phyloP scores from a whole-genome alignment of 2,113 vertebrate genomes.

The Aix galericulata region DNA sequence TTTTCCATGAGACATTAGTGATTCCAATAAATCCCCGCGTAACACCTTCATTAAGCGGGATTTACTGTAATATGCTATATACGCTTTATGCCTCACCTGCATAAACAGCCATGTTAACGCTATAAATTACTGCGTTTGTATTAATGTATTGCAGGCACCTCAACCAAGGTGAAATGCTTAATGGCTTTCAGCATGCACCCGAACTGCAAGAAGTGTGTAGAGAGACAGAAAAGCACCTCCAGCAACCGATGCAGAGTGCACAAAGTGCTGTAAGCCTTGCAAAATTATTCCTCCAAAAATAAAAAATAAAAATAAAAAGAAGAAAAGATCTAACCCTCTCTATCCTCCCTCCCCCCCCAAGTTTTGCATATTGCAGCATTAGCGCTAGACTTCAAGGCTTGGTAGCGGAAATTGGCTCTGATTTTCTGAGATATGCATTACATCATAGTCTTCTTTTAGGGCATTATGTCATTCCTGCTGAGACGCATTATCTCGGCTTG shows the following conservation, averaged over 20 bases:
- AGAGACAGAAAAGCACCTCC: not conserved
- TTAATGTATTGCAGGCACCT: constrained; percentile 43
- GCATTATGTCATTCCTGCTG: constrained; percentile 87
- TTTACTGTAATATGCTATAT: constrained; percentile 52
- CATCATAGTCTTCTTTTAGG: constrained; percentile 87
- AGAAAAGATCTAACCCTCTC: constrained; percentile 12
- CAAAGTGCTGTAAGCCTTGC: constrained; percentile 27
- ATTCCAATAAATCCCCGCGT: constrained; percentile 40
- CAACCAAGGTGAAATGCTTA: constrained; percentile 61
- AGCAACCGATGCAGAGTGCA: not conserved
- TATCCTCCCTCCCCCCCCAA: not conserved
- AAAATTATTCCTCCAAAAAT: constrained; percentile 37
- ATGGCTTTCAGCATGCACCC: constrained; percentile 15
- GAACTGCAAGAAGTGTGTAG: not conserved
- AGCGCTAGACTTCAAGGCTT: constrained; percentile 74
- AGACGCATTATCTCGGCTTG: constrained; percentile 82
- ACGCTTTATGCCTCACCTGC: constrained; percentile 52
- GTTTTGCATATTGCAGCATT: constrained; percentile 67
- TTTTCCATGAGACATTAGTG: not conserved
- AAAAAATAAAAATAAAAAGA: not conserved
- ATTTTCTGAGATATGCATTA: constrained; percentile 82
- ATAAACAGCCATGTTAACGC: constrained; percentile 58
- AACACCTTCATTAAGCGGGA: constrained; percentile 15
- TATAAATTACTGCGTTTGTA: constrained; percentile 43
- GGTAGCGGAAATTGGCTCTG: constrained; percentile 77